These are phyloP conservation scores for Mesopsocus fuscifrons DNA, from an alignment of 2,888 invertebrate species.

Conservation along the genomic window DNA sequence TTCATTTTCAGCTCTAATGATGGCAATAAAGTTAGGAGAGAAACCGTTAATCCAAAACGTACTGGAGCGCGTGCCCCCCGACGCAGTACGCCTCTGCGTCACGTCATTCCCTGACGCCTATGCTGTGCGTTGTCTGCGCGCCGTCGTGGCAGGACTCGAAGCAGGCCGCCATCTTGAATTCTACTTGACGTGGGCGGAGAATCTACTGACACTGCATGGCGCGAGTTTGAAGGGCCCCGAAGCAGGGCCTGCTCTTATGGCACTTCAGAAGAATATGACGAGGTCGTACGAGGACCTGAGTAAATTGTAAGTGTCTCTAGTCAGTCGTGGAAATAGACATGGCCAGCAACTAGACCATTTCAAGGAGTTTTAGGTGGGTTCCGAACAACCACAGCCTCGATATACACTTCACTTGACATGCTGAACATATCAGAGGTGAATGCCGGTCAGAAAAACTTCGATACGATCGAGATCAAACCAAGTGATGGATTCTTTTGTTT, in stretches of 20 bases:
- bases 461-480: too few species aligned
- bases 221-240: conserved; percentile 27
- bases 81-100: conserved; percentile 57
- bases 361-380: too few species aligned
- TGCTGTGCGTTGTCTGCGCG: conserved; percentile 49
- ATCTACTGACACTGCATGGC: conserved; percentile 44
- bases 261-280: conserved; percentile 59
- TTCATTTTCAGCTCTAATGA: conserved; percentile 45
- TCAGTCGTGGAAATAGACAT: too few species aligned
- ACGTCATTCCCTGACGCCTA: conserved; percentile 51
- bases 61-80: conserved; percentile 59
- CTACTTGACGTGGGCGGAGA: conserved; percentile 62
- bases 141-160: conserved; percentile 53
- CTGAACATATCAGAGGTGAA: too few species aligned
- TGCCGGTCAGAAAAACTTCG: too few species aligned
- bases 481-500: too few species aligned
- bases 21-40: conserved; percentile 75
- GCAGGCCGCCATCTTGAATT: conserved; percentile 71
- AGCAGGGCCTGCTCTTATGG: conserved; percentile 43
- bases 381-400: too few species aligned
- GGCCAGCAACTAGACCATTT: too few species aligned
- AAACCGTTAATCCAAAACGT: conserved; percentile 51
- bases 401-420: too few species aligned
- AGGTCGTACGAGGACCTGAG: conserved; percentile 61
- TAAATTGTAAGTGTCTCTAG: conserved; percentile 67